These are phyloP conservation scores for Hydrolagus affinis DNA, from an alignment of 2,113 vertebrate species.

Conservation along the genomic window DNA sequence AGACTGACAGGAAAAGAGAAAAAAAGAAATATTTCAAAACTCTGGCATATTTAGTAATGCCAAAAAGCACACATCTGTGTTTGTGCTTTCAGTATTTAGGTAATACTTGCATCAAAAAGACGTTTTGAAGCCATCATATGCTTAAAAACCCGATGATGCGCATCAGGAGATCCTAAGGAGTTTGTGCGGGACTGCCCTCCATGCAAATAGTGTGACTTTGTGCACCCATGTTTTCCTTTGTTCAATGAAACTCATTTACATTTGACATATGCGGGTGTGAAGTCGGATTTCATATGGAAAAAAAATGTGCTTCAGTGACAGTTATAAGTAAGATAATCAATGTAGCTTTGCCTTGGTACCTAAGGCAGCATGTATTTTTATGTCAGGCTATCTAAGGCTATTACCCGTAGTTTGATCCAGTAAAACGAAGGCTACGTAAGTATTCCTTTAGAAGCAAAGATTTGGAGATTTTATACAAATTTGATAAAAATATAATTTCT, in stretches of 20 bases:
- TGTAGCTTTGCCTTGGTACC: no score
- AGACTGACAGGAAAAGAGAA: slow-evolving; percentile 20
- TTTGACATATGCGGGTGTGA: no score
- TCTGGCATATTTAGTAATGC: slow-evolving; percentile 10
- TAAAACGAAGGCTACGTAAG: background rate
- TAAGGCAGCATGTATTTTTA: background rate
- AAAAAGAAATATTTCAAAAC: background rate
- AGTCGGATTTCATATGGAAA: no score
- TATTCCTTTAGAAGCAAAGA: background rate
- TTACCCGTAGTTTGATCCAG: background rate
- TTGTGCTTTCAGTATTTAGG: background rate
- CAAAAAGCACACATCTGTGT: background rate
- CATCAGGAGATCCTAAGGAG: background rate
- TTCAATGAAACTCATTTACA: background rate
- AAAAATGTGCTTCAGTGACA: no score
- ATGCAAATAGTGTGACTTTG: background rate
- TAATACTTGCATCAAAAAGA: slow-evolving; percentile 7
- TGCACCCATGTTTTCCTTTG: background rate
- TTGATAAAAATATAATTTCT: background rate
- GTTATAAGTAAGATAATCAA: no score
- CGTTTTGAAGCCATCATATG: background rate
- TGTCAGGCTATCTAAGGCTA: background rate
- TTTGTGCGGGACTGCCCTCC: background rate
- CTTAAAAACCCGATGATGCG: background rate
- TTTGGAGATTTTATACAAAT: background rate